phyloP scores from a whole-genome alignment of 2,113 vertebrate species.

The Aspiorhynchus laticeps region DNA sequence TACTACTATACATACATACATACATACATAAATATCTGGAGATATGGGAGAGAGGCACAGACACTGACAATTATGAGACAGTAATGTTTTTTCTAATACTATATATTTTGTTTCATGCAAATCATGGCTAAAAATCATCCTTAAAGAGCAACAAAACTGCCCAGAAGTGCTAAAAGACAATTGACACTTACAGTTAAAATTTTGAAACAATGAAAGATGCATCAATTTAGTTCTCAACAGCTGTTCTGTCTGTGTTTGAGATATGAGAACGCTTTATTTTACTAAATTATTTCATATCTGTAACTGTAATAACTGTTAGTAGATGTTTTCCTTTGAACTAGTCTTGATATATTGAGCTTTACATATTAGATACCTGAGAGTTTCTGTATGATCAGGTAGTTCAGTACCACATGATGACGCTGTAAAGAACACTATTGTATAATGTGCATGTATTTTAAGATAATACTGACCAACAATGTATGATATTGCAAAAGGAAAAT shows the following conservation, averaged over 20 bases:
- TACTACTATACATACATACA: too few species aligned
- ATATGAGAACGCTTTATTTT: neutral
- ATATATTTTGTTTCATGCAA: slow-evolving; percentile 3
- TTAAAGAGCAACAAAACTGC: neutral
- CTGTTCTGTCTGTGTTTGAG: neutral
- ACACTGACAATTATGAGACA: neutral
- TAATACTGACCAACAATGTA: neutral
- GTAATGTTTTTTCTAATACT: neutral
- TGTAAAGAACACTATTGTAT: neutral
- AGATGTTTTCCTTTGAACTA: neutral
- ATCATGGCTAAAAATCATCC: neutral
- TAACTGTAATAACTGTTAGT: neutral
- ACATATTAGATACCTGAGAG: slow-evolving; percentile 14
- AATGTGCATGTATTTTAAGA: neutral
- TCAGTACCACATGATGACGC: neutral
- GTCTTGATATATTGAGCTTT: neutral
- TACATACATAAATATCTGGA: too few species aligned
- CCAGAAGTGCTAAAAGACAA: neutral
- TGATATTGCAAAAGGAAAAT: neutral
- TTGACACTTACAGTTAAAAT: neutral
- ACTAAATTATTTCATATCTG: neutral
- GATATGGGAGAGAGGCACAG: too few species aligned
- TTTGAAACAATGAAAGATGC: neutral
- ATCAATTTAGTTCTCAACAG: neutral
- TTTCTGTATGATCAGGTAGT: neutral